Percentiles rank a stretch among this genome's conserved stretches.
phyloP scores from a whole-genome alignment of 1,140 invertebrate genomes.

The Drosophila nigromelanica region DNA sequence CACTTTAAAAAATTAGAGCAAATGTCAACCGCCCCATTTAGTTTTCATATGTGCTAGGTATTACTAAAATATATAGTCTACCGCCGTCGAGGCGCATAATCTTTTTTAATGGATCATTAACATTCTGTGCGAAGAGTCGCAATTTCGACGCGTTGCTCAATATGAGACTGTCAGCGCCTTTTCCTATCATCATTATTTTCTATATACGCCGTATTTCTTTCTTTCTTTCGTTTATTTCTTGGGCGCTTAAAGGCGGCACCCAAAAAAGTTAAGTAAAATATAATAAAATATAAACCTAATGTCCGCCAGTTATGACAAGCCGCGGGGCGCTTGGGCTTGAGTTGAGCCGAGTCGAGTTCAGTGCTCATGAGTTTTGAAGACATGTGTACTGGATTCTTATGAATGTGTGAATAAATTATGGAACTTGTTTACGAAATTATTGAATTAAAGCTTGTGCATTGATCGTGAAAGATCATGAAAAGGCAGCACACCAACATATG shows the following conservation, averaged over 20 bases:
- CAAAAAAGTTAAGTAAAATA: slow-evolving; percentile 19
- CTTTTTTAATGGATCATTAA: slow-evolving; percentile 80
- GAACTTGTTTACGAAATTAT: slow-evolving; percentile 69
- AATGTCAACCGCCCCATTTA: neutral
- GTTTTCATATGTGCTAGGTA: neutral
- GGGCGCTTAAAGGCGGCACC: slow-evolving; percentile 36
- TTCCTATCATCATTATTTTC: slow-evolving; percentile 34
- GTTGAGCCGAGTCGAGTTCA: neutral
- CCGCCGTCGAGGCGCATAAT: slow-evolving; percentile 67
- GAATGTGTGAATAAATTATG: slow-evolving; percentile 62
- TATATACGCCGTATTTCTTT: slow-evolving; percentile 13
- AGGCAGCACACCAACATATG: neutral
- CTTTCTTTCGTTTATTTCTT: slow-evolving; percentile 33
- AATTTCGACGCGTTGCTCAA: slow-evolving; percentile 49
- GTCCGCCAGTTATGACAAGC: slow-evolving; percentile 24
- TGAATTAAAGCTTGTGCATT: slow-evolving; percentile 46
- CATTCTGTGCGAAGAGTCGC: slow-evolving; percentile 57
- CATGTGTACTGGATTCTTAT: slow-evolving; percentile 57
- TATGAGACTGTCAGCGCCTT: slow-evolving; percentile 49
- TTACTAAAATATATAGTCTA: slow-evolving; percentile 38
- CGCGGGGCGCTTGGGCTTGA: neutral
- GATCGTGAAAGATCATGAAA: slow-evolving; percentile 19
- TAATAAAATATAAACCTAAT: slow-evolving; percentile 28
- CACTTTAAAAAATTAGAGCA: neutral
- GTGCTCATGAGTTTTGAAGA: slow-evolving; percentile 20